phyloP scores from a whole-genome alignment of 2,113 vertebrate genomes.

The Prietella phreatophila region DNA sequence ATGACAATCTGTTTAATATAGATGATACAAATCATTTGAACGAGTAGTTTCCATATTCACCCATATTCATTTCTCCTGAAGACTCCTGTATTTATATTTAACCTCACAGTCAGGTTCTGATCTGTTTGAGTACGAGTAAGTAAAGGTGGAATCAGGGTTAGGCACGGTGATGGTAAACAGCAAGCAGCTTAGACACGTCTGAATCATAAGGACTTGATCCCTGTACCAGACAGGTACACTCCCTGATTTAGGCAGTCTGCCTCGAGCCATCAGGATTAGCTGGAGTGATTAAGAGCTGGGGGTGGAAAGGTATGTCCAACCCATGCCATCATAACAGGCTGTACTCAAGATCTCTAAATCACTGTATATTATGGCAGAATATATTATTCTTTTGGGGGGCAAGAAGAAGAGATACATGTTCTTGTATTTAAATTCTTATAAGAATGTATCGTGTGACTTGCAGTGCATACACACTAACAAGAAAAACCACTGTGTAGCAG shows the following conservation, averaged over 20 bases:
- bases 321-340: background rate
- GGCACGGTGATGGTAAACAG: constrained; percentile 36
- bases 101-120: background rate
- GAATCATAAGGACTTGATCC: constrained; percentile 52
- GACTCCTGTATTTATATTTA: background rate
- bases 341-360: background rate
- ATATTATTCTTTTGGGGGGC: no score
- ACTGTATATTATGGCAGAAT: background rate
- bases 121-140: background rate
- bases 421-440: background rate
- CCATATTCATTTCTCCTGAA: no score
- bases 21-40: background rate
- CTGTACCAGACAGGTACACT: constrained; percentile 57
- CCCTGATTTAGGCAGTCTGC: constrained; percentile 36
- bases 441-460: background rate
- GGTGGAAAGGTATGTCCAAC: background rate
- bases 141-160: constrained; percentile 30
- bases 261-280: constrained; percentile 39
- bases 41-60: no score
- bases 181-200: constrained; percentile 41
- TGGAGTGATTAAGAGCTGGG: constrained; percentile 19
- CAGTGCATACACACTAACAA: background rate
- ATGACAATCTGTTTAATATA: background rate
- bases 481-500: background rate
- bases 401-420: no score